Evolutionary conservation across 37 sponge, comb jelly and placozoan genomes (phyloP).

Genomic region (Theonella swinhoei): DNA sequence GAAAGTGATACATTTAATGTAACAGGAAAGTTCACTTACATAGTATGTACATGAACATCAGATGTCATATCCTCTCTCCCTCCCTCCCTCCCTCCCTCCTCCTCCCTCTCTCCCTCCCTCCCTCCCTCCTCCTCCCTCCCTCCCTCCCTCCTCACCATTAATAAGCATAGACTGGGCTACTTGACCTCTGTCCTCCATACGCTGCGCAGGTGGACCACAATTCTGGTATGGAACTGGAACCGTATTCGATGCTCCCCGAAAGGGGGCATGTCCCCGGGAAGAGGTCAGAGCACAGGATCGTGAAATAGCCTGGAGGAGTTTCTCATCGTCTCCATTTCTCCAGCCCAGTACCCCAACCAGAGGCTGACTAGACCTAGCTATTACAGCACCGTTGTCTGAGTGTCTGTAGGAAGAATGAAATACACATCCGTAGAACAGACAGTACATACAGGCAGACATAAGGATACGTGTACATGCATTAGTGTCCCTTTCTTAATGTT

Average conservation of each 20-base stretch:
- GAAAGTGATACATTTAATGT: too few species aligned
- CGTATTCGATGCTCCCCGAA: neutral
- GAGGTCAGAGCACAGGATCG: constrained; percentile 25
- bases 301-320: constrained; percentile 66
- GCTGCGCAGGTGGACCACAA: neutral
- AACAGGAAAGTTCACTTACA: too few species aligned
- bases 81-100: neutral
- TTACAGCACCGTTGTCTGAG: constrained; percentile 78
- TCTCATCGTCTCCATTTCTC: constrained; percentile 80
- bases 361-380: constrained; percentile 89
- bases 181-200: neutral
- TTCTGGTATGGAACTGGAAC: neutral
- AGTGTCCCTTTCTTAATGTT: too few species aligned
- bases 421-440: neutral
- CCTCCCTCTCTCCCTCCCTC: neutral
- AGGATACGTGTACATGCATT: neutral
- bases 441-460: too few species aligned
- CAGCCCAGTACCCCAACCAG: constrained; percentile 85
- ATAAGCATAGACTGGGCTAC: neutral
- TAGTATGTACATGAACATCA: too few species aligned
- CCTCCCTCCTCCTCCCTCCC: too few species aligned
- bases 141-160: neutral
- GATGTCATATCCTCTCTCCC: neutral
- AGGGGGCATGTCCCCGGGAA: neutral
- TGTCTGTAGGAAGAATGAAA: constrained; percentile 48